A percentile compares a stretch with the other conserved stretches of the same genome.
phyloP scores from a whole-genome alignment of 64 coral and sea anemone genomes.

The Astreopora myriophthalma region DNA sequence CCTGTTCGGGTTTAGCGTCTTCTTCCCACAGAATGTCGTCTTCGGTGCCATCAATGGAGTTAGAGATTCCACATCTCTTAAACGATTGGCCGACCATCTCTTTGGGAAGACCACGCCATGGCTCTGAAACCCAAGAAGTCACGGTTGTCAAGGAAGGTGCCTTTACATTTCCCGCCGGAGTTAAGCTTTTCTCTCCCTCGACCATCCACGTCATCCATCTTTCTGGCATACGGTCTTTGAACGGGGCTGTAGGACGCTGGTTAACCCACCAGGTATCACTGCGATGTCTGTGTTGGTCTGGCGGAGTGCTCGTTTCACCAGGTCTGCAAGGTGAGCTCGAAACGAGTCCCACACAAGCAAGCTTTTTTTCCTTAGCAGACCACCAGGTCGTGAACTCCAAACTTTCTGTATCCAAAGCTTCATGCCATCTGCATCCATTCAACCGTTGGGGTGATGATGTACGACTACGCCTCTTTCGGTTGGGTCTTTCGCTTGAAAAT shows the following conservation, averaged over 20 bases:
- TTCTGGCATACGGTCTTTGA: background rate
- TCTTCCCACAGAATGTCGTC: too few relatives aligned
- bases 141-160: slow-evolving; percentile 31
- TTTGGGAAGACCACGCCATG: background rate
- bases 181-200: background rate
- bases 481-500: slow-evolving; percentile 21
- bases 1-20: too few relatives aligned
- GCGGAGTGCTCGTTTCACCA: too few relatives aligned
- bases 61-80: too few relatives aligned
- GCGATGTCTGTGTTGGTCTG: background rate
- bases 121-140: slow-evolving; percentile 12
- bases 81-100: background rate
- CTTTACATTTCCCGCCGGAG: background rate
- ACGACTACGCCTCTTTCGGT: slow-evolving; percentile 26
- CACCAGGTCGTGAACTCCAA: slow-evolving; percentile 31
- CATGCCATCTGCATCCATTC: slow-evolving; percentile 50
- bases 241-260: slow-evolving; percentile 32
- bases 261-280: too few relatives aligned
- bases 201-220: slow-evolving; percentile 45
- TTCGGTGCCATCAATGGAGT: too few relatives aligned
- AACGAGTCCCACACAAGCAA: slow-evolving; percentile 59
- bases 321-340: background rate
- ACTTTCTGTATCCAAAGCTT: slow-evolving; percentile 45
- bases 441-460: slow-evolving; percentile 42
- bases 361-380: background rate